These are phyloP conservation scores for Diogma glabrata DNA, from an alignment of 2,888 invertebrate genomes.

Conservation along the genomic window DNA sequence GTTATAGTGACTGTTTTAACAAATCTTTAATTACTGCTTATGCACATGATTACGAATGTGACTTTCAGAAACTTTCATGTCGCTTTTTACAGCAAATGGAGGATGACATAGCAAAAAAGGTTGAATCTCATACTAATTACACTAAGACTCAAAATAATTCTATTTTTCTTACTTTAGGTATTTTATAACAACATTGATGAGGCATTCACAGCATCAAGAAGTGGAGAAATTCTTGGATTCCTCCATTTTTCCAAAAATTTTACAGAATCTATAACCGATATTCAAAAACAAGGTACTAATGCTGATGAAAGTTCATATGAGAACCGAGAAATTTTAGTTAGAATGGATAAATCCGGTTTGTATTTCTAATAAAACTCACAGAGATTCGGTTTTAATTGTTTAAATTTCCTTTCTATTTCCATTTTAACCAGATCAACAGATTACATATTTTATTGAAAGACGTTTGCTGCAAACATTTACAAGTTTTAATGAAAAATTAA, in stretches of 20 bases:
- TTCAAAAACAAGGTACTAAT: slow-evolving; percentile 38
- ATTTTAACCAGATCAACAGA: slow-evolving; percentile 86
- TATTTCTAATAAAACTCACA: slow-evolving; percentile 46
- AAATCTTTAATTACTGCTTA: slow-evolving; percentile 33
- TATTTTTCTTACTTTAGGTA: slow-evolving; percentile 27
- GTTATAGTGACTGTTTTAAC: slow-evolving; percentile 35
- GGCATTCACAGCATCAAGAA: slow-evolving; percentile 43
- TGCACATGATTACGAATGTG: slow-evolving; percentile 35
- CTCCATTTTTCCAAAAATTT: slow-evolving; percentile 62
- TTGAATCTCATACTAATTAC: slow-evolving; percentile 21
- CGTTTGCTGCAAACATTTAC: slow-evolving; percentile 57
- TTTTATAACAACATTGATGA: slow-evolving; percentile 41
- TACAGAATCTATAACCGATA: slow-evolving; percentile 42
- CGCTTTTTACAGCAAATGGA: slow-evolving; percentile 47
- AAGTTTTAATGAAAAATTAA: slow-evolving; percentile 48
- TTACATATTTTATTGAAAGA: slow-evolving; percentile 59
- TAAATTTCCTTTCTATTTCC: too few relatives aligned
- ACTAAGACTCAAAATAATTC: too few relatives aligned
- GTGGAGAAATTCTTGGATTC: slow-evolving; percentile 48
- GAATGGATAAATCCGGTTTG: slow-evolving; percentile 65
- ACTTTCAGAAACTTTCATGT: slow-evolving; percentile 47
- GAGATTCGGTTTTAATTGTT: too few relatives aligned
- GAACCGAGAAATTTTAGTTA: slow-evolving; percentile 52
- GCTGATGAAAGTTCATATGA: slow-evolving; percentile 42
- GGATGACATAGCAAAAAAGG: slow-evolving; percentile 42